A percentile compares a stretch with the other conserved stretches of the same genome.
Conservation (phyloP, 2,888 invertebrate species). For the Lottia scabra region DNA sequence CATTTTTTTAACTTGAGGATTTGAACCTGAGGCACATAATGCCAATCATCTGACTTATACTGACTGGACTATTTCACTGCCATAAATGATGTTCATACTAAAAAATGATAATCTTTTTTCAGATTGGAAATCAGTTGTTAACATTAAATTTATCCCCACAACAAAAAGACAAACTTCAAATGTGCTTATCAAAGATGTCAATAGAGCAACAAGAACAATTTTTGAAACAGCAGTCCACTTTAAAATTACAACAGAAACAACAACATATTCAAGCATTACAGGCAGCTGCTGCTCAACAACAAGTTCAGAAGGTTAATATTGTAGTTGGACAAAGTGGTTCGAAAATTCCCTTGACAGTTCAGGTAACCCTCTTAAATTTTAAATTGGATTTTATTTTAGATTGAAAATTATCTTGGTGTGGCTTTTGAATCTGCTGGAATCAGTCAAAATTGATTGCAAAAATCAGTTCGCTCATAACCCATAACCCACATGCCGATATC, state of each 20-base stretch:
- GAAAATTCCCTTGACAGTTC: conserved; percentile 10
- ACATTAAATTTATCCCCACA: conserved; percentile 59
- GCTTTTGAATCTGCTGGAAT: no score
- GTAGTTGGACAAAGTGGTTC: neutral
- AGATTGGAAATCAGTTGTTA: conserved; percentile 70
- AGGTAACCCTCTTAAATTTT: no score
- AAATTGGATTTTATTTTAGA: no score
- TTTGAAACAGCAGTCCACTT: conserved; percentile 54
- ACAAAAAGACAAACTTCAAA: conserved; percentile 57
- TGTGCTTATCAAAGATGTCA: conserved; percentile 53
- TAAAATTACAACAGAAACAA: conserved; percentile 38
- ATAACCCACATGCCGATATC: no score
- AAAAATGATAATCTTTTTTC: conserved; percentile 6
- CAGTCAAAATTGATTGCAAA: no score
- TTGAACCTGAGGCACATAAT: no score
- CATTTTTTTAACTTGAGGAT: no score
- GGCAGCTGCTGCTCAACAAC: conserved; percentile 9
- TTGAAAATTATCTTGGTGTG: no score
- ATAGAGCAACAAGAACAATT: conserved; percentile 62
- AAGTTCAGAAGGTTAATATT: conserved; percentile 29
- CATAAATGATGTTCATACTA: neutral
- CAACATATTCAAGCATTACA: conserved; percentile 35
- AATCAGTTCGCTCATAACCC: no score
- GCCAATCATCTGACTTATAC: no score
- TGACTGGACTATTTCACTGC: no score